phyloP scores from a whole-genome alignment of 2,888 invertebrate species.

The Eledona agricola region DNA sequence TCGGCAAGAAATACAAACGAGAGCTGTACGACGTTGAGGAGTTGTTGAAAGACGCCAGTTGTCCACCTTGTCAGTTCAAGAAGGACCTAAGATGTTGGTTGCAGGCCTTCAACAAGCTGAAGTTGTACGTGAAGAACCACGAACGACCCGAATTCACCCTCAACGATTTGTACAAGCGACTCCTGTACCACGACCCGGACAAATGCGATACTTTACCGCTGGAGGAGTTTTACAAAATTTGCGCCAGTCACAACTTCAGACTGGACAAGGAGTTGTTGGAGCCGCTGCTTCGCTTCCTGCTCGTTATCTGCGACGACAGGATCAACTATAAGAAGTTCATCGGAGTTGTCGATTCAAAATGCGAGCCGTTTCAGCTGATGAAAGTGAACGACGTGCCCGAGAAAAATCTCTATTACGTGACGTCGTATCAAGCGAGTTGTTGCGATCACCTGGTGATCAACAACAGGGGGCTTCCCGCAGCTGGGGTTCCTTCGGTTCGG shows the following conservation, averaged over 20 bases:
- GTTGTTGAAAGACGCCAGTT: slow-evolving; percentile 55
- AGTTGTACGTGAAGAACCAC: slow-evolving; percentile 8
- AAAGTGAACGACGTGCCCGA: slow-evolving; percentile 60
- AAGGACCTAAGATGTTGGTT: slow-evolving; percentile 63
- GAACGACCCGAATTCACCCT: slow-evolving; percentile 46
- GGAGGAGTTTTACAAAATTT: slow-evolving; percentile 62
- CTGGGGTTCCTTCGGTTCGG: slow-evolving; percentile 54
- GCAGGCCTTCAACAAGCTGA: slow-evolving; percentile 60
- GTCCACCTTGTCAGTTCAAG: slow-evolving; percentile 54
- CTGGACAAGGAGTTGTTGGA: slow-evolving; percentile 65
- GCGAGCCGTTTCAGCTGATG: slow-evolving; percentile 57
- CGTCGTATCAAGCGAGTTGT: slow-evolving; percentile 50
- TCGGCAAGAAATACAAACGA: slow-evolving; percentile 60
- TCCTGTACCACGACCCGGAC: slow-evolving; percentile 54
- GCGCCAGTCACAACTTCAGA: slow-evolving; percentile 61
- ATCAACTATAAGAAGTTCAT: slow-evolving; percentile 66
- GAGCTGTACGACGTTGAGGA: slow-evolving; percentile 63
- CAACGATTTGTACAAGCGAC: slow-evolving; percentile 47
- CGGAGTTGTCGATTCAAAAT: slow-evolving; percentile 63
- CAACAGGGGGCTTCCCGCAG: slow-evolving; percentile 47
- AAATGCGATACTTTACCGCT: slow-evolving; percentile 55
- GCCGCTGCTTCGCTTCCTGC: slow-evolving; percentile 63
- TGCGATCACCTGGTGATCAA: slow-evolving; percentile 55
- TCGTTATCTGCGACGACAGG: slow-evolving; percentile 62
- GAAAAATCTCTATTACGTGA: slow-evolving; percentile 51